phyloP scores from a whole-genome alignment of 2,797 vertebrate genomes.

The Selene dorsalis region DNA sequence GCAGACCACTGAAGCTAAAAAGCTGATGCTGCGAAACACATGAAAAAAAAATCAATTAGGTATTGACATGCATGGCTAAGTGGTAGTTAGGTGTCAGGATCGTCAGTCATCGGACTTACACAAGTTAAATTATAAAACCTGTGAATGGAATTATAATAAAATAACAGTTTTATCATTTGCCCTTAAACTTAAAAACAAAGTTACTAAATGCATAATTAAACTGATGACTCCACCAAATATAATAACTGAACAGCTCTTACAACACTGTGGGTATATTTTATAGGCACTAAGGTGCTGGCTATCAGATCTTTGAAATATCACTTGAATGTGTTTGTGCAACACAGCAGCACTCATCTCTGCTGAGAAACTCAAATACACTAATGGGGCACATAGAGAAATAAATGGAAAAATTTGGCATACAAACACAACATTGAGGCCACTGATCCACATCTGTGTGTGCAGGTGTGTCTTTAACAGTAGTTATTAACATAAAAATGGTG shows the following conservation, averaged over 20 bases:
- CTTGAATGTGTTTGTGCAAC: not conserved
- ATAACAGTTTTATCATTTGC: conserved; percentile 34
- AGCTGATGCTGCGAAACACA: conserved; percentile 40
- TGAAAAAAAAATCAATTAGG: conserved; percentile 48
- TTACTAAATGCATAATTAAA: not conserved
- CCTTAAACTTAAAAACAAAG: not conserved
- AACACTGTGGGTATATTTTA: not conserved
- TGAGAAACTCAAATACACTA: not conserved
- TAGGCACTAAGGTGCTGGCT: not conserved
- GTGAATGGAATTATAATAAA: conserved; percentile 16
- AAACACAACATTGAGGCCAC: not conserved
- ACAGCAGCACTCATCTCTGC: not conserved
- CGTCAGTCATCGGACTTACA: conserved; percentile 7
- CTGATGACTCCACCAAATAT: not conserved
- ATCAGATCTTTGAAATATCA: not conserved
- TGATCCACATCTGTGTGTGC: not conserved
- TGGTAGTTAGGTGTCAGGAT: conserved; percentile 17
- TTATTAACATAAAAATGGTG: not conserved
- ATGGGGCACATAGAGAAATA: not conserved
- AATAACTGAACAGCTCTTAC: not conserved
- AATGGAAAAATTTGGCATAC: not conserved
- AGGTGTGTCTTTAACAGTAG: not conserved
- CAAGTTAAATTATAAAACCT: conserved; percentile 34
- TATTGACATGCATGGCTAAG: conserved; percentile 37
- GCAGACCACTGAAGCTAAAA: conserved; percentile 31